Conservation (phyloP, 2,797 vertebrate genomes). For the Rachycentron canadum region DNA sequence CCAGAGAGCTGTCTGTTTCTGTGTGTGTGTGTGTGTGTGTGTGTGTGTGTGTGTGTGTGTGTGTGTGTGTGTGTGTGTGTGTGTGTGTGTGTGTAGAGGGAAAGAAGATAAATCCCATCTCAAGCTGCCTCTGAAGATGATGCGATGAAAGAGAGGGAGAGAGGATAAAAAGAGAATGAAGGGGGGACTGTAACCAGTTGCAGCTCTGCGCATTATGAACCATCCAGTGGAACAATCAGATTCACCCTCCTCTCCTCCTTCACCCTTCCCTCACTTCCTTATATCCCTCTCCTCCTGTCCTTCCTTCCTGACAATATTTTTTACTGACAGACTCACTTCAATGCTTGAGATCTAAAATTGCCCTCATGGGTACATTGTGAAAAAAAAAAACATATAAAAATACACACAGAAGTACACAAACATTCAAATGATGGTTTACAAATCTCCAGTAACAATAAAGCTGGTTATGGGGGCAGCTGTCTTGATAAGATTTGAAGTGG, state of each 20-base stretch:
- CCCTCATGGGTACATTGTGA: neutral
- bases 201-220: constrained; percentile 77
- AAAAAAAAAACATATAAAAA: neutral
- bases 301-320: constrained; percentile 51
- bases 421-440: constrained; percentile 19
- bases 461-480: constrained; percentile 46
- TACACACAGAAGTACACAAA: constrained; percentile 1
- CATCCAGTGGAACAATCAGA: constrained; percentile 81
- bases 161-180: constrained; percentile 75
- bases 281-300: constrained; percentile 40
- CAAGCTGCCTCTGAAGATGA: constrained; percentile 81
- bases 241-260: constrained; percentile 63
- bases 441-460: constrained; percentile 15
- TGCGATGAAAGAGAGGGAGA: constrained; percentile 80
- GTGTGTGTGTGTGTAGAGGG: constrained; percentile 21
- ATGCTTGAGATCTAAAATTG: constrained; percentile 24
- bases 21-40: constrained; percentile 18
- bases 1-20: constrained; percentile 53
- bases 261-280: constrained; percentile 28
- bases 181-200: constrained; percentile 69
- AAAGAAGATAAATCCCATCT: constrained; percentile 81
- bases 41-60: constrained; percentile 11
- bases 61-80: constrained; percentile 10
- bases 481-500: constrained; percentile 44
- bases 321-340: constrained; percentile 32